Evolutionary conservation across 2,888 invertebrate genomes (phyloP).

Genomic region (Brachypalpus laphriformis): DNA sequence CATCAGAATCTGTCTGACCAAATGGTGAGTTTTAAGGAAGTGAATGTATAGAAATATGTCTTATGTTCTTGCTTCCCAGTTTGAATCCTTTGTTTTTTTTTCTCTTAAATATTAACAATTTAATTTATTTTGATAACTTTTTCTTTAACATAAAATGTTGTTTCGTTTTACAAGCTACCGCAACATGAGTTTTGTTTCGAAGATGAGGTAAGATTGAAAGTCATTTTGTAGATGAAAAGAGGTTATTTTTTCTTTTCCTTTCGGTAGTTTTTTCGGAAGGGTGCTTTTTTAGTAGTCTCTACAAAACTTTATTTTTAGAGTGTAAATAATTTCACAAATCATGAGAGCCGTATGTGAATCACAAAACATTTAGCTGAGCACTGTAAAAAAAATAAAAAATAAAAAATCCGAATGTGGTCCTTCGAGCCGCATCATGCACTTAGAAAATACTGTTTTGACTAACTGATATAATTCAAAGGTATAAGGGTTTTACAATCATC

Average conservation of each 20-base stretch:
- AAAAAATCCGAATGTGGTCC: neutral
- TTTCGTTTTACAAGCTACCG: constrained; percentile 75
- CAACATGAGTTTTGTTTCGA: constrained; percentile 69
- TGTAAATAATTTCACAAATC: constrained; percentile 43
- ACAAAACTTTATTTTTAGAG: neutral
- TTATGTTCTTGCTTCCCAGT: constrained; percentile 46
- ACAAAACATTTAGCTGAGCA: neutral
- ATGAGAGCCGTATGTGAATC: neutral
- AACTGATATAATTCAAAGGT: neutral
- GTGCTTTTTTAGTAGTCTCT: constrained; percentile 48
- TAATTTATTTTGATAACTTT: constrained; percentile 22
- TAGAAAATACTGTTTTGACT: neutral
- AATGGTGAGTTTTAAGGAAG: constrained; percentile 88
- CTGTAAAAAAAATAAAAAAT: neutral
- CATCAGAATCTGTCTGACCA: constrained; percentile 89
- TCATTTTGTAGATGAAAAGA: constrained; percentile 12
- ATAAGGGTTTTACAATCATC: neutral
- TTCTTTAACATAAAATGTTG: constrained; percentile 56
- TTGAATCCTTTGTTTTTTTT: constrained; percentile 27
- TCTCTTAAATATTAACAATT: constrained; percentile 34
- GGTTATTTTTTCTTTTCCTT: constrained; percentile 24
- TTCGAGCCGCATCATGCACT: constrained; percentile 24
- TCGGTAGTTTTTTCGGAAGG: constrained; percentile 42
- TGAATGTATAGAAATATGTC: neutral
- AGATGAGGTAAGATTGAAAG: constrained; percentile 74